Evolutionary conservation across 2,113 vertebrate genomes (phyloP), one percentile per base, ranked within the genome.

Genomic region (Rhipidura dahli): DNA sequence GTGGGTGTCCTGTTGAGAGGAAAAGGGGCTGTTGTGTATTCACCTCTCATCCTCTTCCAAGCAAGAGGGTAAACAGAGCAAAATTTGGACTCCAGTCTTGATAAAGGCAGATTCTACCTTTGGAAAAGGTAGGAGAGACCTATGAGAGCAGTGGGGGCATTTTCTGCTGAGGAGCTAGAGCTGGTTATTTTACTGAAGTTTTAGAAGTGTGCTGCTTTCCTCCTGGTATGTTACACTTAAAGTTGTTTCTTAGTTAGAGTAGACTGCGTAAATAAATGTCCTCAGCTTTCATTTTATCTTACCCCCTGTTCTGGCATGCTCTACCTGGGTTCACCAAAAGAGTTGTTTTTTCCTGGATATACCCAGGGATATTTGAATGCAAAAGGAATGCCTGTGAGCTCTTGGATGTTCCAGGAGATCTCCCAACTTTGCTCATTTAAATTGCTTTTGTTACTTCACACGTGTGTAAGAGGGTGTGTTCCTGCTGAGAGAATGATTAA

Each of bases 301-400:
- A 20, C 59, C 50, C 23, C 45, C 49, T 66, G 4, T 49, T 59
- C 39, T 85, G 47, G 33, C 17, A 51, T 66, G 19, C 24, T 86
- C 15, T 24, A 12, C 9, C 24, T 61, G 37, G 5, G 7, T 53
- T 75, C 13, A 42, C 18, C 56, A 12, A 37, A 89, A 14, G 37
- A 28, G 15, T 28, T 90, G 18, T 5, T 20, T 79, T 79, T 72
- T 27, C 26, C 13, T 75, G 49, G 15, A 8, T 86, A 35, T 63
- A 51, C 8, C 42, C 17, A 45, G 23, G 33, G 20, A 10, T 66
- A 21, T 35, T n/a, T 0, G 0, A 49, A 11, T 51, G 31, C 10
- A 26, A 2, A 14, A 61, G 20, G 5, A 57, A 45, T 35, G 60
- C 22, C 31, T 71, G 31, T 53, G 66, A n/a, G 28, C 31, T 72